Evolutionary conservation across 2,113 vertebrate species (phyloP), one percentile per base, ranked within the genome.

Genomic region (Anser cygnoides): DNA sequence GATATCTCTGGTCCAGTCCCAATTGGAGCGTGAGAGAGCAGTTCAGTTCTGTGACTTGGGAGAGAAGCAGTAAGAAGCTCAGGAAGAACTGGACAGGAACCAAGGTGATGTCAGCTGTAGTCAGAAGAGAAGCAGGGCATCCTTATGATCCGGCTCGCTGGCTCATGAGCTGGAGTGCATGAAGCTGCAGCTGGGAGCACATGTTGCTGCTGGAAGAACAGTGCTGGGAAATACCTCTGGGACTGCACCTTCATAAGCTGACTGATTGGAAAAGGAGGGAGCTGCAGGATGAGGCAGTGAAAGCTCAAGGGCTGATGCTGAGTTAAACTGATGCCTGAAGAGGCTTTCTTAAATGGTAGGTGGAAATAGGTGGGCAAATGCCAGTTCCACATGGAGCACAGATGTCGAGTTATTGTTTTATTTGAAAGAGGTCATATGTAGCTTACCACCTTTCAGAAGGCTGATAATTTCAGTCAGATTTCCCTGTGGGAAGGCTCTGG

Each of bases 121-220:
- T 50, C 19, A 81, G 72, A 80, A 72, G 62, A 73, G 29, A 46
- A 0, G 1, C 0, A 0, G 26, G 23, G 26, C 62, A 54, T 63
- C 57, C 61, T 85, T 82, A 29, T 11, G 23, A 54, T n/a, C 58
- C 28, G 70, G 19, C 16, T 80, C 21, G 63, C 31, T 68, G 18
- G 33, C 46, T 78, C 19, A 12, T 68, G 75, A 82, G 46, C 50
- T 82, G 55, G 25, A 58, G 33, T 65, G 28, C 7, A 3, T 35
- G 50, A 71, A 82, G 13, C 41, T 82, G 54, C 61, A 82, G 33
- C 50, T 81, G 65, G 70, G 33, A 82, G 11, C 33, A 77, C 3
- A 0, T 37, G 21, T 78, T 65, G 74, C 41, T n/a, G 20, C 11
- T 78, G 74, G 83, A 85, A 78, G 70, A 92, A 58, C 9, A 39